A percentile compares a stretch with the other conserved stretches of the same genome.
These are phyloP conservation scores for Hyalella azteca DNA, from an alignment of 2,888 invertebrate species.

Conservation along the genomic window DNA sequence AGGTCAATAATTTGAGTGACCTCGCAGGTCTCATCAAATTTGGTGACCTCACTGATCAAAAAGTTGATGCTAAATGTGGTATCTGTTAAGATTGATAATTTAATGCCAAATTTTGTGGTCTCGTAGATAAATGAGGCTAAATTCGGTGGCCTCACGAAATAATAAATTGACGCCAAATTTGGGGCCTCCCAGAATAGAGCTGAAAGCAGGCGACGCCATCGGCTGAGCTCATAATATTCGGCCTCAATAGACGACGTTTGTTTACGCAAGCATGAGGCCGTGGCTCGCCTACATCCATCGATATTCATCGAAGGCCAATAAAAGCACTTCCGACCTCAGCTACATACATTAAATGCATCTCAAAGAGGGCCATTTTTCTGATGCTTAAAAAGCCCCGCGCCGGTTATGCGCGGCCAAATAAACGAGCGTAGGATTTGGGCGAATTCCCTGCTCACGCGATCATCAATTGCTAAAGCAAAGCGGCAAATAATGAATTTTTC, in stretches of 20 bases:
- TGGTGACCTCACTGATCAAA: too few species aligned
- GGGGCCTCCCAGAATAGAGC: too few species aligned
- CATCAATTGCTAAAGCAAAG: neutral
- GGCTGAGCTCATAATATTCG: conserved; percentile 19
- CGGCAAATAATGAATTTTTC: conserved; percentile 8
- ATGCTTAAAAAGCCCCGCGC: conserved; percentile 26
- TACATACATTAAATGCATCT: conserved; percentile 36
- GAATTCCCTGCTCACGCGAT: neutral
- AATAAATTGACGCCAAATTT: too few species aligned
- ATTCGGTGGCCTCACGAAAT: too few species aligned
- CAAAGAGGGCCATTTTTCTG: conserved; percentile 33
- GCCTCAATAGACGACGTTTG: neutral
- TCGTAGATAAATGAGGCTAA: too few species aligned
- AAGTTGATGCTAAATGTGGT: too few species aligned
- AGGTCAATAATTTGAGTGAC: too few species aligned
- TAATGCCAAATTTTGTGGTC: too few species aligned
- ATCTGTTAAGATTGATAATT: too few species aligned
- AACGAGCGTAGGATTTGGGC: neutral
- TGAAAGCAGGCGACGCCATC: too few species aligned
- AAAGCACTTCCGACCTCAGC: conserved; percentile 29
- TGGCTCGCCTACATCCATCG: neutral
- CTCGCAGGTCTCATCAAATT: too few species aligned
- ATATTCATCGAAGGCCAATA: conserved; percentile 28
- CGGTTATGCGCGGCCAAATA: conserved; percentile 3
- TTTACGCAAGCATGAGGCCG: neutral